Evolutionary conservation across 2,797 vertebrate genomes (phyloP), one percentile per base, ranked within the genome.

Genomic region (Tokudaia tokunoshimensis): DNA sequence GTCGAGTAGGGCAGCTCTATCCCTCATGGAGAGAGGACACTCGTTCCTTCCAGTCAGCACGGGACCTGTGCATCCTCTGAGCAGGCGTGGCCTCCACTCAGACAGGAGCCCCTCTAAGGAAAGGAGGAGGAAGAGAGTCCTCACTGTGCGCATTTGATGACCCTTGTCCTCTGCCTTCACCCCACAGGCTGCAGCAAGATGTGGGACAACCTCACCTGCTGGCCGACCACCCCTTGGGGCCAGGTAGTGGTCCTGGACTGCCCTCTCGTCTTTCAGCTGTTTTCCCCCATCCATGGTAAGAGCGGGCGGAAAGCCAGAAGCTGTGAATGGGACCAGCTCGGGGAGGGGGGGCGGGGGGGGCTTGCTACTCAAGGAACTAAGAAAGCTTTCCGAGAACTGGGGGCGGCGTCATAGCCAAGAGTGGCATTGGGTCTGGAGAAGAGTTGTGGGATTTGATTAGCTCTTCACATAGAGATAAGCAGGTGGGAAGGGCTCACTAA

Each of bases 141-240:
- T 65, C 37, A 9, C 29, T 34, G 3, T 44, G 86, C 85, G 52
- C 41, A n/a, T 41, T 47, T n/a, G n/a, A 31, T 93, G 93, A 97
- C 67, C 0, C 0, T 3, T 85, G 50, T 78, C 57, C 88, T 94
- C 80, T 97, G 72, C 61, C 61, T 88, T 89, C 31, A 63, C 88
- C 93, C 85, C 94, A 63, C 98, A 99, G 99, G 99, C 74, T 99
- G 99, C 97, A 98, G 98, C 94, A 99, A 98, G 95, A 99, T 99
- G 95, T 99, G 99, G 99, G 99, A 99, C 94, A 99, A 99, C 95
- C 98, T 99, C 74, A 99, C 99, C 0, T 99, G 99, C 96, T 99
- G 99, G 99, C 99, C 99, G 0, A 98, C 99, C 14, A 99, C 99
- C 3, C 98, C 95, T 12, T 96, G 99, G 6, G 99, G 99, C 83